A percentile compares a stretch with the other conserved stretches of the same genome.
Evolutionary conservation across 1,140 invertebrate genomes (phyloP).

Genomic region (Sycophaga agraensis): DNA sequence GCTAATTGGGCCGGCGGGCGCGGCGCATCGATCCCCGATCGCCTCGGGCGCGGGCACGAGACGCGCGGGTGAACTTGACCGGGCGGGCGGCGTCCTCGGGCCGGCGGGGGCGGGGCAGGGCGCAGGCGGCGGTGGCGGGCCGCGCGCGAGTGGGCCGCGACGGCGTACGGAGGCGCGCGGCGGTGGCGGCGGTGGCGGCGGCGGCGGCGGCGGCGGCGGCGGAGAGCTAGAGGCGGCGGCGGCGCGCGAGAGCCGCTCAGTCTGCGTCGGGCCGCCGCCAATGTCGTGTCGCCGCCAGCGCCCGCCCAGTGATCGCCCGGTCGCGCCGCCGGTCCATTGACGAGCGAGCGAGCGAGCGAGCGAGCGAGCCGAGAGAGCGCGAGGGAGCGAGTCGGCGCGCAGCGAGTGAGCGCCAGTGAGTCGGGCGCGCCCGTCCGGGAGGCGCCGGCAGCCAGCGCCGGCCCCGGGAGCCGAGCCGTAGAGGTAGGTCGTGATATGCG

Average conservation of each 20-base stretch:
- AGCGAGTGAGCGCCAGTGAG: too few relatives aligned
- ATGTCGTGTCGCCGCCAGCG: constrained; percentile 33
- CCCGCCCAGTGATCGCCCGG: constrained; percentile 6
- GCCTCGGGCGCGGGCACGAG: neutral
- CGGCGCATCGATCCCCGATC: too few relatives aligned
- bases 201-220: too few relatives aligned
- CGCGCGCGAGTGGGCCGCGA: neutral
- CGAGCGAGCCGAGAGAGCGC: too few relatives aligned
- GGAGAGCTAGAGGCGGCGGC: neutral
- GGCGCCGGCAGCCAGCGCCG: too few relatives aligned
- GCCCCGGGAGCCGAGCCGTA: too few relatives aligned
- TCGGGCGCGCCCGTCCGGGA: too few relatives aligned
- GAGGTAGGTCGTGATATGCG: too few relatives aligned
- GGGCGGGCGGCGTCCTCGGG: too few relatives aligned
- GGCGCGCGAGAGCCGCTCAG: constrained; percentile 10
- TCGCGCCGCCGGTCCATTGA: constrained; percentile 12
- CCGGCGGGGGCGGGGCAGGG: neutral
- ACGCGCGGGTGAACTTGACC: too few relatives aligned
- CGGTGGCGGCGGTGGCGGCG: neutral
- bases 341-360: neutral
- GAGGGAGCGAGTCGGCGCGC: too few relatives aligned
- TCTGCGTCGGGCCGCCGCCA: constrained; percentile 36
- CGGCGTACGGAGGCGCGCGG: neutral
- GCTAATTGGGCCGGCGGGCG: too few relatives aligned
- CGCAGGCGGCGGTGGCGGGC: constrained; percentile 29